Conservation (phyloP, 2,797 vertebrate species). For the Cetoscarus ocellatus region DNA sequence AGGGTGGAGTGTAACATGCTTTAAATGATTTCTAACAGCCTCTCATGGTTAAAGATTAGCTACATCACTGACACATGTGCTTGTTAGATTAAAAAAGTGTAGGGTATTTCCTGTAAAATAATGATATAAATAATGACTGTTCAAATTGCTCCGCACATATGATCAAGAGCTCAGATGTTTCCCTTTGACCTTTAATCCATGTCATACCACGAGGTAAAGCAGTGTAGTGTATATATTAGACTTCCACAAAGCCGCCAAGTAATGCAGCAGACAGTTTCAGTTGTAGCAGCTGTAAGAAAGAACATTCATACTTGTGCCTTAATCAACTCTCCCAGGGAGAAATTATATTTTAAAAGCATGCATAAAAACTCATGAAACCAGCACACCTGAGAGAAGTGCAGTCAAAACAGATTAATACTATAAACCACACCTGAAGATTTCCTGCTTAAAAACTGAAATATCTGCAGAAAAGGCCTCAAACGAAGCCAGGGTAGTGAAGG, state of each 20-base stretch:
- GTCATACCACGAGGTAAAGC: not conserved
- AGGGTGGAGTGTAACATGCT: too few relatives aligned
- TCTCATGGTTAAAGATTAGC: too few relatives aligned
- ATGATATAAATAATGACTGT: too few relatives aligned
- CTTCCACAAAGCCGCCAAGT: not conserved
- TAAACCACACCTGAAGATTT: slow-evolving; percentile 35
- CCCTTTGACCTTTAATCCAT: not conserved
- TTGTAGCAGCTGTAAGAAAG: slow-evolving; percentile 37
- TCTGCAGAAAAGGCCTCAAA: not conserved
- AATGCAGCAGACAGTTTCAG: not conserved
- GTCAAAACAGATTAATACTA: slow-evolving; percentile 20
- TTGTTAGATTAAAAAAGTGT: too few relatives aligned
- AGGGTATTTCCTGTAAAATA: too few relatives aligned
- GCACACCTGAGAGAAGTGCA: slow-evolving; percentile 31
- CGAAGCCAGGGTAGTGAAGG: not conserved
- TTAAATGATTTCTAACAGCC: too few relatives aligned
- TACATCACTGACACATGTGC: too few relatives aligned
- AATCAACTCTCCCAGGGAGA: slow-evolving; percentile 10
- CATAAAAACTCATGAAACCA: not conserved
- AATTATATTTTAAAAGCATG: slow-evolving; percentile 23
- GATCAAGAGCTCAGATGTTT: too few relatives aligned
- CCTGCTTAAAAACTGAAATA: not conserved
- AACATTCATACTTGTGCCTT: slow-evolving; percentile 8
- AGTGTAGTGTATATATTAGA: not conserved
- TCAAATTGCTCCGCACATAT: too few relatives aligned